Evolutionary conservation across 1,140 invertebrate genomes (phyloP).

Genomic region (Apis cerana): DNA sequence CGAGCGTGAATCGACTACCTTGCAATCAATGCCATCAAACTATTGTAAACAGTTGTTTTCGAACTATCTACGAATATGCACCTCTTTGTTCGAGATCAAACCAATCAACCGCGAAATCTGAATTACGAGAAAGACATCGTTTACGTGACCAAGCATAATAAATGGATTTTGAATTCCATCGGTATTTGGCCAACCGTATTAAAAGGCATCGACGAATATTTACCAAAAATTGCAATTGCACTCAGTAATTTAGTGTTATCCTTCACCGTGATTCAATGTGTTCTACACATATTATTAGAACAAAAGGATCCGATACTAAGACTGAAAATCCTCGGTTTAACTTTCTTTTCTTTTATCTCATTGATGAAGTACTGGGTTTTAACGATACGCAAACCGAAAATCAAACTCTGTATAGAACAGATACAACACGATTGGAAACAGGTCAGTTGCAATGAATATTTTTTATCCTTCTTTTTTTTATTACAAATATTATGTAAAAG

Average conservation of each 20-base stretch:
- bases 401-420: slow-evolving; percentile 50
- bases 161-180: slow-evolving; percentile 39
- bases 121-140: slow-evolving; percentile 27
- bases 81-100: background rate
- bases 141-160: slow-evolving; percentile 31
- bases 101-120: background rate
- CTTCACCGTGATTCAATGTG: slow-evolving; percentile 40
- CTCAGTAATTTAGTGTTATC: slow-evolving; percentile 25
- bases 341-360: slow-evolving; percentile 27
- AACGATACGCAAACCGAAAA: background rate
- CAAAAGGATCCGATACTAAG: slow-evolving; percentile 29
- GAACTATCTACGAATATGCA: slow-evolving; percentile 2
- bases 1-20: background rate
- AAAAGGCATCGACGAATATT: background rate
- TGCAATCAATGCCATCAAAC: slow-evolving; percentile 40
- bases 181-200: slow-evolving; percentile 58
- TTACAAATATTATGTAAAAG: background rate
- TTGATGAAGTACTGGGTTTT: slow-evolving; percentile 52
- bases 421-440: slow-evolving; percentile 61
- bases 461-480: background rate
- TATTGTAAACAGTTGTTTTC: slow-evolving; percentile 14
- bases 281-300: slow-evolving; percentile 40
- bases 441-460: slow-evolving; percentile 23
- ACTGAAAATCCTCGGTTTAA: slow-evolving; percentile 32
- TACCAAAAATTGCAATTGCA: slow-evolving; percentile 19